Percentiles rank a stretch among this genome's conserved stretches.
These are phyloP conservation scores for Euglossa dilemma DNA, from an alignment of 1,140 invertebrate species.

Conservation along the genomic window DNA sequence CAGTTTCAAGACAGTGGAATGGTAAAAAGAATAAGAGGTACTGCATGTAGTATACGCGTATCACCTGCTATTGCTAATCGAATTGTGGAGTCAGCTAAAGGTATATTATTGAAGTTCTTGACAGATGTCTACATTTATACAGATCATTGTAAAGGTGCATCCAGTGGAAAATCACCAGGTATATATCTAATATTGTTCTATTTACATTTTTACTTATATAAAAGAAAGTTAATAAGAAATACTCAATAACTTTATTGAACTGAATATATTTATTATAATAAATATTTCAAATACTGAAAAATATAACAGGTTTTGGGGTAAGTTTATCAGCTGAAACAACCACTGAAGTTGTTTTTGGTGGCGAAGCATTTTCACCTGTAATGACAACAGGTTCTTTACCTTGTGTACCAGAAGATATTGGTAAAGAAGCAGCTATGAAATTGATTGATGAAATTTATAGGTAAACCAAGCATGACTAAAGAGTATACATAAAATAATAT, in stretches of 20 bases:
- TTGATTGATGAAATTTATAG: slow-evolving; percentile 95
- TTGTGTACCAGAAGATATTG: slow-evolving; percentile 95
- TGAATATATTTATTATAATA: neutral
- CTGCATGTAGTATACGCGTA: slow-evolving; percentile 93
- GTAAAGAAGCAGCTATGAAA: slow-evolving; percentile 89
- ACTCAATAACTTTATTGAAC: too few species aligned
- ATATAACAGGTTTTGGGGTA: slow-evolving; percentile 90
- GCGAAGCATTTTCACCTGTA: slow-evolving; percentile 84
- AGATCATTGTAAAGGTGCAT: slow-evolving; percentile 93
- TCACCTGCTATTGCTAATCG: slow-evolving; percentile 95
- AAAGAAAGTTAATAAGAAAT: too few species aligned
- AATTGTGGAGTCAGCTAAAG: slow-evolving; percentile 96
- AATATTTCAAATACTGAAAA: slow-evolving; percentile 13
- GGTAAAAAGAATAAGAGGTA: slow-evolving; percentile 96
- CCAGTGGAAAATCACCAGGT: slow-evolving; percentile 93
- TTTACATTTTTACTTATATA: neutral
- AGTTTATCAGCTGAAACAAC: slow-evolving; percentile 96
- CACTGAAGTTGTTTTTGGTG: slow-evolving; percentile 90
- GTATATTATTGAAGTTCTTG: slow-evolving; percentile 94
- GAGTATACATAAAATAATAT: neutral
- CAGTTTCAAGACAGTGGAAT: slow-evolving; percentile 92
- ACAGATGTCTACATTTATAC: slow-evolving; percentile 98
- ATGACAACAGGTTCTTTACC: slow-evolving; percentile 81
- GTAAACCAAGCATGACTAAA: slow-evolving; percentile 51
- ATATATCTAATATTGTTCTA: slow-evolving; percentile 3